These are phyloP conservation scores for Champsocephalus esox DNA, from an alignment of 2,797 vertebrate genomes.

Conservation along the genomic window DNA sequence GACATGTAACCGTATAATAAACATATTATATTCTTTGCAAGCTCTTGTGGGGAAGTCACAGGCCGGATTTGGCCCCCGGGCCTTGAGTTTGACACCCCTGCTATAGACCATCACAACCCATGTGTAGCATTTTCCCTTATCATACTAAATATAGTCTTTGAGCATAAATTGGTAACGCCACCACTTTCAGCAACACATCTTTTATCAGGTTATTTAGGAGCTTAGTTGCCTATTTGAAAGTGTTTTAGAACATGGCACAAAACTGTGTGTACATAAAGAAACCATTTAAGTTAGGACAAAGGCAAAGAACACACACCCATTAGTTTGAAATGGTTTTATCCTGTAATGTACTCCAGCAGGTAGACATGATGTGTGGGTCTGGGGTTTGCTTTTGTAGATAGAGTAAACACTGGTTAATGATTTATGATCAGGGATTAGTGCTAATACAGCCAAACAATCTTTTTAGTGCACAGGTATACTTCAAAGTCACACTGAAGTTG, in stretches of 20 bases:
- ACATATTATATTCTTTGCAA: too few species aligned
- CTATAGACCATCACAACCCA: too few species aligned
- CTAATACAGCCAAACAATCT: background rate
- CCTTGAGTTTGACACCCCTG: too few species aligned
- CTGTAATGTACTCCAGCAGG: background rate
- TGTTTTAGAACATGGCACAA: background rate
- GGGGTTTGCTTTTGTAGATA: background rate
- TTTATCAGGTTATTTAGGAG: background rate
- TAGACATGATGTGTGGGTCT: background rate
- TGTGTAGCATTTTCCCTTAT: too few species aligned
- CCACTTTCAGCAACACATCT: background rate
- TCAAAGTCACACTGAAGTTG: slow-evolving; percentile 2
- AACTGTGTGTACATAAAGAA: background rate
- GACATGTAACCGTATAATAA: too few species aligned
- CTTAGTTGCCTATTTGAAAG: background rate
- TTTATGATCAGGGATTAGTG: slow-evolving; percentile 11
- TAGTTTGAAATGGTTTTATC: background rate
- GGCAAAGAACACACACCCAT: background rate
- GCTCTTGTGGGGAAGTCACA: too few species aligned
- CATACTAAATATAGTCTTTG: too few species aligned
- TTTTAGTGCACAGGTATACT: background rate
- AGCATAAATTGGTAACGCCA: too few species aligned
- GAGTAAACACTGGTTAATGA: slow-evolving; percentile 15
- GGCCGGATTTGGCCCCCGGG: too few species aligned
- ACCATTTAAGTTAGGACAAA: background rate